Evolutionary conservation across 2,113 vertebrate species (phyloP).

Genomic region (Ariopsis seemanni): DNA sequence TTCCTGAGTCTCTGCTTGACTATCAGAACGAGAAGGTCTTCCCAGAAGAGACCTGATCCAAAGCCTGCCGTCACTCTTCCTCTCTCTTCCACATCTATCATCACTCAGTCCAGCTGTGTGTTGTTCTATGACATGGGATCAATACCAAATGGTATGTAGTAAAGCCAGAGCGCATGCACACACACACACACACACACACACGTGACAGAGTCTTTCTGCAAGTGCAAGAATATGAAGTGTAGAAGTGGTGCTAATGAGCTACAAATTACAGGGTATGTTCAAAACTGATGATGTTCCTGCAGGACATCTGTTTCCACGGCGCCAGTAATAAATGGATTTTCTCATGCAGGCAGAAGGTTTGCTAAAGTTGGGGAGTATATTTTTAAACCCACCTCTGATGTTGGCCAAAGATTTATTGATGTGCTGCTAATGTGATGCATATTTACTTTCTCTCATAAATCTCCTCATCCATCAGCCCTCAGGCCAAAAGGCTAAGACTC

Average conservation of each 20-base stretch:
- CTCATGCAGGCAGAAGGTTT: background rate
- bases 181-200: background rate
- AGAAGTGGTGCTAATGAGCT: conserved; percentile 6
- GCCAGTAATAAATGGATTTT: background rate
- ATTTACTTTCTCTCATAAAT: conserved; percentile 37
- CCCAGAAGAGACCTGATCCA: background rate
- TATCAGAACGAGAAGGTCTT: background rate
- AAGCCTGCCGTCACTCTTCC: background rate
- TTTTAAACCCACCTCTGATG: background rate
- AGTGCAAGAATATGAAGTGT: background rate
- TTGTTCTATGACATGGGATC: background rate
- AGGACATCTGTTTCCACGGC: background rate
- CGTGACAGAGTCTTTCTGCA: background rate
- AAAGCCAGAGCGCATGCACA: background rate
- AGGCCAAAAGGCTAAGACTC: conserved; percentile 15
- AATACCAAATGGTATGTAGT: background rate
- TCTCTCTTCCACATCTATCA: background rate
- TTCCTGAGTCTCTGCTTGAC: background rate
- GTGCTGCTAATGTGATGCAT: conserved; percentile 25
- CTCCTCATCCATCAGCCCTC: conserved; percentile 50
- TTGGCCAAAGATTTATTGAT: background rate
- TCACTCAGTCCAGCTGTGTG: background rate
- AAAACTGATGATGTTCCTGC: background rate
- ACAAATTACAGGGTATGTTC: background rate
- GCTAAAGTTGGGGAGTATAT: conserved; percentile 12